Base-by-base conservation (phyloP, 2,888 invertebrate genomes). In the Bellardia bayeri region DNA sequence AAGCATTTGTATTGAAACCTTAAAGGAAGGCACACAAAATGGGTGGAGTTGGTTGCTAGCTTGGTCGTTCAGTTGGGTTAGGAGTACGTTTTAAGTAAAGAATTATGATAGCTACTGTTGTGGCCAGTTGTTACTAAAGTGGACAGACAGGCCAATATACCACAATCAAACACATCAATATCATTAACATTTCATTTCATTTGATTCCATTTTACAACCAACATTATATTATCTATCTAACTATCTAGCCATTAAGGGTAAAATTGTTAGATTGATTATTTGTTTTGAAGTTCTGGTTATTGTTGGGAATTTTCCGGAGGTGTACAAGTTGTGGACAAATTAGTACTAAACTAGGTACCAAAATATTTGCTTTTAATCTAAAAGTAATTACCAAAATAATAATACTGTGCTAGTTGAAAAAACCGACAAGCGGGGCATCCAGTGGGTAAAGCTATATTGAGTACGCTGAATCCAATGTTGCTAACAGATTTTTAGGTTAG, bases 1-100 rank as follows among this genome's bases (percentile, higher is more conserved):
- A 42, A 87, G 68, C 83, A 69, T 78, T 74, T 84, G 86, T 88
- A 90, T 37, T 37, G 37, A 45, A 45, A 89, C 91, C 61, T 90
- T 90, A 82, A 90, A 90, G 91, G 91, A 91, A 90, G 90, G 89
- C 89, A 90, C 51, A 74, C 30, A 61, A 85, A 87, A 83, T 82
- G 87, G 87, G 87, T 87, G 87, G 84, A 87, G 87, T 64, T 74
- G 87, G 54, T 82, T 23, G 49, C 1, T 49, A 30, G 49, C 0
- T 49, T 40, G 16, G 64, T 64, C 42, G 63, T 54, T 49, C 13
- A 72, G n/a, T 45, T 74, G 45, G 6, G 2, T 56, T 33, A 11
- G 81, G 56, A 63, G 33, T 56, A 54, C 51, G 11, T 13, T 37
- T 23, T 6, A 63, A 51, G 5, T 58, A 56, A 9, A 40, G 11